Evolutionary conservation across 2,888 invertebrate genomes (phyloP), one percentile per base, ranked within the genome.

Genomic region (Anoplius nigerrimus): DNA sequence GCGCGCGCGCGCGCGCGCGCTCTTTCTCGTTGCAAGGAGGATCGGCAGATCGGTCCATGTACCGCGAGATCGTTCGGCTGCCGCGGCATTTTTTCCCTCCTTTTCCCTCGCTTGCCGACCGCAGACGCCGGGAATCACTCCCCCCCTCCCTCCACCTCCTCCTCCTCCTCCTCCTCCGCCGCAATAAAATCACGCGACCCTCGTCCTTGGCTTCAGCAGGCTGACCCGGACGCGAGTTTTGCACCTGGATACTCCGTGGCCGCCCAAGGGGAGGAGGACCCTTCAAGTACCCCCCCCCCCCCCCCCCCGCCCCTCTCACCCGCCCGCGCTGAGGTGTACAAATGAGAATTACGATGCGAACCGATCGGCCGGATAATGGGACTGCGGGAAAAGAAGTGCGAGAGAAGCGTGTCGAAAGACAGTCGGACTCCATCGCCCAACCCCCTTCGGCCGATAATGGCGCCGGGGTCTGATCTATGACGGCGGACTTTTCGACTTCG

Each of bases 1-100:
- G n/a, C 48, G 16, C 18, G 45, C 24, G 24, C 53, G 60, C 46
- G 61, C 56, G 51, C 55, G 62, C 43, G 42, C 43, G 48, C 45
- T n/a, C n/a, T n/a, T n/a, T n/a, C n/a, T 22, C 34, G 6, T n/a
- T 8, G 4, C 43, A 15, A n/a, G n/a, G n/a, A n/a, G n/a, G n/a
- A 6, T 11, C 8, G 15, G 13, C 2, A 46, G 4, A 22, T 11
- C 34, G 13, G 55, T 0, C 54, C 68, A 51, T 62, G 66, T 42
- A 62, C 34, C 22, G 46, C 48, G 68, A 70, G 72, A 79, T 79
- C 75, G 76, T 76, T 79, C 57, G 76, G 54, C 76, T 72, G 60
- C 74, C 74, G 24, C 22, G 5, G 57, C 27, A 42, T 54, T 74
- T 72, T 74, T 76, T 67, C 60, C 53, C 51, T 34, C 15, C 24